Conservation (phyloP, 2,797 vertebrate species). For the Tragelaphus oryx region DNA sequence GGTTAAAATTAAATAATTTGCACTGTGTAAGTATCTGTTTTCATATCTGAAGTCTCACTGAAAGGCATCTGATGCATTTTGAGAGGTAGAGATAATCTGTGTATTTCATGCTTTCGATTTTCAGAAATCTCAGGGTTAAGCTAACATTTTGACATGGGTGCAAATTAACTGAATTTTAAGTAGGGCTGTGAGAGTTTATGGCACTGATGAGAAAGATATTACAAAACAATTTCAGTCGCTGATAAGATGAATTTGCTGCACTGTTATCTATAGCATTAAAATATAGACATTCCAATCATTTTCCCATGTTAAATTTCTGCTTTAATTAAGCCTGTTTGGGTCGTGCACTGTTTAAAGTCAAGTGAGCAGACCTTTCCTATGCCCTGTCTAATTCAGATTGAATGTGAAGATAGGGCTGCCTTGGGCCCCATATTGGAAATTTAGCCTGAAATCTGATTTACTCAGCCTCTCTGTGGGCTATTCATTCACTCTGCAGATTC, state of each 20-base stretch:
- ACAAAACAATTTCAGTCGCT: background rate
- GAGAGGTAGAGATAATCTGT: constrained; percentile 13
- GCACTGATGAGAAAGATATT: background rate
- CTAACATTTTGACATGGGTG: constrained; percentile 43
- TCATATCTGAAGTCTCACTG: background rate
- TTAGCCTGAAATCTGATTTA: background rate
- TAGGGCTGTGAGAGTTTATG: background rate
- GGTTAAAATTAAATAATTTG: constrained; percentile 32
- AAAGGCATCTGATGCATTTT: background rate
- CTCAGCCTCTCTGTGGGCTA: background rate
- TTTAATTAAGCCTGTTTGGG: background rate
- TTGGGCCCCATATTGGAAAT: background rate
- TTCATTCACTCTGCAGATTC: background rate
- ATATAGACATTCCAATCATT: background rate
- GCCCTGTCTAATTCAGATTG: background rate
- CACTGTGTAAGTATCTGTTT: background rate
- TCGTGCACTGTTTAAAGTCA: background rate
- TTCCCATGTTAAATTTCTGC: background rate
- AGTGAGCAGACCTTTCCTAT: background rate
- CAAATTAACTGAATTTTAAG: constrained; percentile 48
- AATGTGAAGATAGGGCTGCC: background rate
- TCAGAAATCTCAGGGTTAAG: constrained; percentile 38
- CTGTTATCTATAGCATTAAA: background rate
- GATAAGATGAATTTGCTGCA: background rate
- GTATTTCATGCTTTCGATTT: constrained; percentile 23